Conservation (phyloP, 2,888 invertebrate species). For the Drosophila borealis region DNA sequence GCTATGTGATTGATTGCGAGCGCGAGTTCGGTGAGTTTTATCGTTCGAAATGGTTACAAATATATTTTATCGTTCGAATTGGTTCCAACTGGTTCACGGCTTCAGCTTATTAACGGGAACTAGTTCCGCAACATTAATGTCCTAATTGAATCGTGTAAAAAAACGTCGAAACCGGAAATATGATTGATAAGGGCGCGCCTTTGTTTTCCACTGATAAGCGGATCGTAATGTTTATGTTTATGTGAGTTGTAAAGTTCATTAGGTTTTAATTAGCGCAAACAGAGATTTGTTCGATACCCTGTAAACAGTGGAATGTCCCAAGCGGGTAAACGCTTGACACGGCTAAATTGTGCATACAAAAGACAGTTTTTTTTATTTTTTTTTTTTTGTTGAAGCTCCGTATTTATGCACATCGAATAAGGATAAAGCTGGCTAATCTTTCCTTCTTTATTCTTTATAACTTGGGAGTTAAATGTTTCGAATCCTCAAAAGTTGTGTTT, state of each 20-base stretch:
- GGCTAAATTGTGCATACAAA: no score
- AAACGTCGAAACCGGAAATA: not conserved
- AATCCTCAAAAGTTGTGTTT: no score
- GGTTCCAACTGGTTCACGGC: no score
- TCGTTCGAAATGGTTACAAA: not conserved
- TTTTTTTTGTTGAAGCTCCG: no score
- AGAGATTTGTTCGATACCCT: slow-evolving; percentile 6
- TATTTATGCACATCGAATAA: no score
- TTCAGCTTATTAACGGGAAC: not conserved
- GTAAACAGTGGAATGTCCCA: not conserved
- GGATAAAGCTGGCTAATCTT: no score
- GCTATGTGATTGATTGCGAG: slow-evolving; percentile 71
- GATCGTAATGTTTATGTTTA: slow-evolving; percentile 1
- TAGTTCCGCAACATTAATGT: not conserved
- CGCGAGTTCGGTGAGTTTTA: slow-evolving; percentile 47
- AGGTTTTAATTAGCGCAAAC: slow-evolving; percentile 7
- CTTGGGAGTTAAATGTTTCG: no score
- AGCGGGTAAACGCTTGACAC: not conserved
- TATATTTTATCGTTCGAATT: no score
- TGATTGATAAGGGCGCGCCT: not conserved
- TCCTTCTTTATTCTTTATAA: no score
- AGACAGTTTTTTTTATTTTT: no score
- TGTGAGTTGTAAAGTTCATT: slow-evolving; percentile 8
- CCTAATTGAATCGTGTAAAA: slow-evolving; percentile 6
- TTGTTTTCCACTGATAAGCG: not conserved